Evolutionary conservation across 1,140 invertebrate genomes (phyloP), one percentile per base, ranked within the genome.

Genomic region (Papilio polytes): DNA sequence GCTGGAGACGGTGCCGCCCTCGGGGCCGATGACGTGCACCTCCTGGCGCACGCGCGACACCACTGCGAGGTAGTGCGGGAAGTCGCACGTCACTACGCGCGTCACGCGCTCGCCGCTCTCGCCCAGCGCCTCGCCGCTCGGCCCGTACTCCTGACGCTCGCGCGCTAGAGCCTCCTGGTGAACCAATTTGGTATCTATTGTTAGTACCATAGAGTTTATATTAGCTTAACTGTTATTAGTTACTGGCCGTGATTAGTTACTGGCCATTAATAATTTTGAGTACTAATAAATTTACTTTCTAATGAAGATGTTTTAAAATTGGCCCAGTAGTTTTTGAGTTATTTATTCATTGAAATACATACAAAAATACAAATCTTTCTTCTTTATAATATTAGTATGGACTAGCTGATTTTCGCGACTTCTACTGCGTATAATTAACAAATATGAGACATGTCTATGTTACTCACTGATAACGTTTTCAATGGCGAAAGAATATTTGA

Each of bases 21-120:
- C 98, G 0, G 98, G 98, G 36, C 98, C 99, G 83, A 99, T 98
- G 63, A 97, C 97, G 90, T 99, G 98, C 81, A 98, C 97, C 95
- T 99, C 99, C 96, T 99, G 98, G 26, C 98, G 96, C 15, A 99
- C 97, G 74, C 99, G 96, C 6, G 98, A 98, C 46, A 99, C 98
- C 44, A 99, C 97, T 9, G 99, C 98, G 92, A 99, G 98, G 94
- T 99, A 99, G 95, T 99, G 98, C 3, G 99, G 99, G 94, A 99
- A 99, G 94, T 99, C 98, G 82, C 98, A 98, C 1, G 99, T 99
- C 70, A 99, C 95, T 88, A 99, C 98, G 85, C 98, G 96, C 9
- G 98, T 98, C 86, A 99, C 98, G 51, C 98, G 96, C 82, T 92
- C 92, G 13, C 94, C 94, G 72, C 80, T 84, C 85, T 94, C 92